Base-by-base conservation (phyloP, 2,113 vertebrate species). In the Microcebus murinus region DNA sequence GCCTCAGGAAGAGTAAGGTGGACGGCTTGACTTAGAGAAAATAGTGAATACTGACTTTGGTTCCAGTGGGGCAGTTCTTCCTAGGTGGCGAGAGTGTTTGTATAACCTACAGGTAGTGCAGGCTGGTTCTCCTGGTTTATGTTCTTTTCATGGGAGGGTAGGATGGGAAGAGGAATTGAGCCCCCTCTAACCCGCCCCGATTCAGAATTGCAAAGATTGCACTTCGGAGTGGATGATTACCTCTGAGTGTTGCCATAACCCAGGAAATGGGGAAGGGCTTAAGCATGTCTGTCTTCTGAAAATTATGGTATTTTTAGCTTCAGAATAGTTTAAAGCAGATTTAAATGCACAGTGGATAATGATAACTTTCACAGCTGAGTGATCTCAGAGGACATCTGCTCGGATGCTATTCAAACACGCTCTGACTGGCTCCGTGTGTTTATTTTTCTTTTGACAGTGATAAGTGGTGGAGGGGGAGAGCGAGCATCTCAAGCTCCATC, bases 281-380 rank as follows among this genome's bases (percentile, higher is more conserved):
- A 21, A 93, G 77, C 79, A 31, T 4, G n/a, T 42, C 93, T 90
- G 83, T 97, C 85, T 96, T 50, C 77, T 92, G 85, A 48, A 77
- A 94, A 8, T 76, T 76, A 27, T 13, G 21, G 65, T 98, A 89
- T 97, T 97, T 98, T 96, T 88, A 95, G 87, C 73, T 95, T 87
- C 94, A 31, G 91, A 97, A 87, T 81, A 25, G 48, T 15, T 97
- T 89, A 50, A 96, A 89, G 91, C 77, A 71, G 86, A 17, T 98
- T 96, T 96, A 87, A 96, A 96, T 97, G 97, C 89, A 70, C 74
- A 23, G 57, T 18, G 31, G 94, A 31, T 95, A 96, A 97, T 97
- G 97, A 79, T 95, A 97, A 81, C 55, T 96, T 92, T 88, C 95
- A 92, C 96, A 97, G 97, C 97, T 97, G 97, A 45, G 55, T 59